Percentiles rank a stretch among this genome's conserved stretches.
Conservation (phyloP, 2,113 vertebrate genomes). For the Poeciliopsis turrubarensis region DNA sequence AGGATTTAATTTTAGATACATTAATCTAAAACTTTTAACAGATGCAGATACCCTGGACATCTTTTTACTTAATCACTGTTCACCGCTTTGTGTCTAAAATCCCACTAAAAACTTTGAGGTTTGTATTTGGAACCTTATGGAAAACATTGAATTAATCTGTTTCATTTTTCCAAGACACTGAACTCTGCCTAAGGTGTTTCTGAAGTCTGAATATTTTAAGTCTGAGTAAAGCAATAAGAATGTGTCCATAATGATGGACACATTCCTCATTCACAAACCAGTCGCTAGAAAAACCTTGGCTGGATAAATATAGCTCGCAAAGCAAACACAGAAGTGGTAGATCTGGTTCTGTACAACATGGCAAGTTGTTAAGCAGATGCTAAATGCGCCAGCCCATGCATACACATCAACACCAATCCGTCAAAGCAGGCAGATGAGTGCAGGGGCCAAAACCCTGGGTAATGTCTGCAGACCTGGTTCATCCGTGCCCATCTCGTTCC, state of each 20-base stretch:
- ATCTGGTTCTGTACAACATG: slow-evolving; percentile 24
- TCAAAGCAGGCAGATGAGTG: slow-evolving; percentile 30
- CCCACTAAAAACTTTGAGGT: no score
- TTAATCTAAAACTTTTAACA: no score
- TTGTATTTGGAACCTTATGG: no score
- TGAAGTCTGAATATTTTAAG: no score
- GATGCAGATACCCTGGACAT: no score
- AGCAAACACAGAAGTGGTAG: slow-evolving; percentile 2
- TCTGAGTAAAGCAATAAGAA: background rate
- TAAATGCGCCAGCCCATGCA: slow-evolving; percentile 1
- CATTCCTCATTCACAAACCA: background rate
- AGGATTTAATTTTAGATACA: no score
- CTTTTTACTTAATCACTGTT: no score
- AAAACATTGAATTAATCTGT: no score
- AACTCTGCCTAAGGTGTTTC: no score
- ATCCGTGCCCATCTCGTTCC: slow-evolving; percentile 99
- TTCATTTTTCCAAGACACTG: no score
- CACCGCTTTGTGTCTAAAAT: no score
- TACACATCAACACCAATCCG: slow-evolving; percentile 41
- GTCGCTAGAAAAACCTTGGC: background rate
- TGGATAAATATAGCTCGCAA: background rate
- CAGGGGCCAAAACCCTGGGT: slow-evolving; percentile 16
- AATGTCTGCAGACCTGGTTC: slow-evolving; percentile 87
- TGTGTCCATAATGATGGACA: background rate
- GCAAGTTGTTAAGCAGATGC: slow-evolving; percentile 3